phyloP scores from a whole-genome alignment of 2,888 invertebrate species.

The Agelastica alni region DNA sequence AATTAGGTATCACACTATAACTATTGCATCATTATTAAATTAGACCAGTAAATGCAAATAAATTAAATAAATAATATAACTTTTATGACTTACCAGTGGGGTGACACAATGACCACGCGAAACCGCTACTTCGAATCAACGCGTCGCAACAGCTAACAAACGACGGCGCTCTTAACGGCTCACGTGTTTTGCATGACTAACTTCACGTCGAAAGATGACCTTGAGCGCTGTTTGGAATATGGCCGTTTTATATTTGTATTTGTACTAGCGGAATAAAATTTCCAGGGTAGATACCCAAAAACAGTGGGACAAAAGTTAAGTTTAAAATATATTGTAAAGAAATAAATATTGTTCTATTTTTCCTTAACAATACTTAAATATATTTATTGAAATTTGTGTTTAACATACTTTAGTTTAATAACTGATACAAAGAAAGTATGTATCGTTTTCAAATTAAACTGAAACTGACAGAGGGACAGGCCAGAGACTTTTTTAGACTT shows the following conservation, averaged over 20 bases:
- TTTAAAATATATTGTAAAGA: not conserved
- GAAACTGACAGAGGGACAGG: not conserved
- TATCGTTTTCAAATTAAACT: not conserved
- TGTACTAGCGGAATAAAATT: not conserved
- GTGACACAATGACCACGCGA: not conserved
- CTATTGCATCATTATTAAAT: not conserved
- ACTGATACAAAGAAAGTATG: not conserved
- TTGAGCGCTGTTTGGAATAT: not conserved
- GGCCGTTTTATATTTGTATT: not conserved
- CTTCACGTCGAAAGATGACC: not conserved
- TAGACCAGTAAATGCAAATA: not conserved
- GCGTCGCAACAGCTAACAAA: not conserved
- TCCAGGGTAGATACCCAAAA: slow-evolving; percentile 1
- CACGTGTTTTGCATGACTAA: not conserved
- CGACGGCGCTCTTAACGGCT: not conserved
- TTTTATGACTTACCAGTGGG: not conserved
- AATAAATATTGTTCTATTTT: not conserved
- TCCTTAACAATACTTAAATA: not conserved
- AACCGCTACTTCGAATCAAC: not conserved
- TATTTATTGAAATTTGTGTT: not conserved
- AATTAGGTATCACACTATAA: not conserved
- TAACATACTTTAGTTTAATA: not conserved
- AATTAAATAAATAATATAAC: not conserved
- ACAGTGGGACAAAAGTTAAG: not conserved
- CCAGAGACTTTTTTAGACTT: slow-evolving; percentile 3